A percentile compares a stretch with the other conserved stretches of the same genome.
These are phyloP conservation scores for Hippasteria phrygiana DNA, from an alignment of 53 echinoderm and acorn worm species.

Conservation along the genomic window DNA sequence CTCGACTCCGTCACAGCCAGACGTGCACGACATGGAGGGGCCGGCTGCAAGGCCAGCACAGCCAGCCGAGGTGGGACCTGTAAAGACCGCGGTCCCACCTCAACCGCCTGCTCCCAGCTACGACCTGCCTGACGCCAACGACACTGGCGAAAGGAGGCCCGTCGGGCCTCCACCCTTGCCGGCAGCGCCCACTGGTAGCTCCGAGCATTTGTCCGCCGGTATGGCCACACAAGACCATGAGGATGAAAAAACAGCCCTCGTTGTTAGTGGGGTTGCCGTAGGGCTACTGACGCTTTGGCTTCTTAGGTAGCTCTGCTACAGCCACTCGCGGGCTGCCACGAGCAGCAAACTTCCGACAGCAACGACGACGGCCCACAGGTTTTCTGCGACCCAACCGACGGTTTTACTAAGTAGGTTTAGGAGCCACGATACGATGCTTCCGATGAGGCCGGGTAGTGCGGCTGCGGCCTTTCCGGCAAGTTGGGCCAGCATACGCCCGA, in stretches of 20 bases:
- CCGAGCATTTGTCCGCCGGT: too few relatives aligned
- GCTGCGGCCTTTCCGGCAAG: slow-evolving; percentile 15
- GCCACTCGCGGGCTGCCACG: slow-evolving; percentile 16
- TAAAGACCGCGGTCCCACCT: too few relatives aligned
- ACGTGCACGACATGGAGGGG: too few relatives aligned
- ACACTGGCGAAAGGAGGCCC: too few relatives aligned
- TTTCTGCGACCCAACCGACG: not conserved
- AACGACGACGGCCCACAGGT: slow-evolving; percentile 3
- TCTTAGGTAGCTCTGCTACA: too few relatives aligned
- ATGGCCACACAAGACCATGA: too few relatives aligned
- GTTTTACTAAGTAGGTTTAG: not conserved
- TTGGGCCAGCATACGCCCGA: slow-evolving; percentile 6
- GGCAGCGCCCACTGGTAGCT: too few relatives aligned
- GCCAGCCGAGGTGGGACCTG: too few relatives aligned
- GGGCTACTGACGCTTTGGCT: slow-evolving; percentile 18
- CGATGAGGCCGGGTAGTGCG: slow-evolving; percentile 1
- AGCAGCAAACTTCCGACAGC: not conserved
- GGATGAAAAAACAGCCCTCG: slow-evolving; percentile 12
- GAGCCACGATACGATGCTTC: slow-evolving; percentile 14
- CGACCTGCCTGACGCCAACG: too few relatives aligned
- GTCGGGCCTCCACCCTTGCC: too few relatives aligned
- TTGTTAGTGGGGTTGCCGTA: not conserved
- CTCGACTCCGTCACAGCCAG: not conserved
- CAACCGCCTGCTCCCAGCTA: too few relatives aligned
- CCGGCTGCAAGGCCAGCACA: too few relatives aligned